These are phyloP conservation scores for Trochalopteron elliotii DNA, from an alignment of 2,113 vertebrate species.

Conservation along the genomic window DNA sequence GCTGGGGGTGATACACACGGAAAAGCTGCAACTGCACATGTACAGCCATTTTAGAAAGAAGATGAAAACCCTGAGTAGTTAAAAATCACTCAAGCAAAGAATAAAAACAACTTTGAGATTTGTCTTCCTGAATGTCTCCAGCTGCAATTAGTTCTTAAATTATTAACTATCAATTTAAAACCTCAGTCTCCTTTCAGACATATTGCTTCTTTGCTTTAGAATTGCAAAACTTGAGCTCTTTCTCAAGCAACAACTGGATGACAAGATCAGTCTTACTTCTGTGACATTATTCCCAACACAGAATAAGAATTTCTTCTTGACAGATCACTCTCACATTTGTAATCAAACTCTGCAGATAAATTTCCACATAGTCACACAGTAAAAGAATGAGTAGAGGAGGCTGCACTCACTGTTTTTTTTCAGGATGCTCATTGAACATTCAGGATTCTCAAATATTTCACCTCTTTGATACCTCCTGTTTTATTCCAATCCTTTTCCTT, in stretches of 20 bases:
- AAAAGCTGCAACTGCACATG: background rate
- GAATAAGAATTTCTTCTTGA: background rate
- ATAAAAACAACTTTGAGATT: background rate
- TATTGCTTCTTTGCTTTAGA: background rate
- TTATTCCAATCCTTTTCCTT: background rate
- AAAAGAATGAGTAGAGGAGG: background rate
- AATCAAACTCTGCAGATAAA: background rate
- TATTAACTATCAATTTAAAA: background rate
- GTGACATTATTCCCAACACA: background rate
- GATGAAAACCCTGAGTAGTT: background rate
- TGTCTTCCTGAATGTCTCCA: background rate
- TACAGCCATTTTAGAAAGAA: background rate
- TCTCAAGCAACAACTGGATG: background rate
- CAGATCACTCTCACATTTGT: background rate
- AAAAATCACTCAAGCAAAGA: background rate
- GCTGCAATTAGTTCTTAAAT: background rate
- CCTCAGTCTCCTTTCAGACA: background rate
- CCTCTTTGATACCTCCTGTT: background rate
- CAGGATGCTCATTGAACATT: background rate
- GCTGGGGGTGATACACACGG: background rate
- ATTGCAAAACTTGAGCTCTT: background rate
- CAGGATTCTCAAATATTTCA: background rate
- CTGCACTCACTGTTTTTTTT: background rate
- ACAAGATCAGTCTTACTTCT: rapidly evolving
- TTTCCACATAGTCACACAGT: background rate